Evolutionary conservation across 2,888 invertebrate genomes (phyloP).

Genomic region (Nysson spinosus): DNA sequence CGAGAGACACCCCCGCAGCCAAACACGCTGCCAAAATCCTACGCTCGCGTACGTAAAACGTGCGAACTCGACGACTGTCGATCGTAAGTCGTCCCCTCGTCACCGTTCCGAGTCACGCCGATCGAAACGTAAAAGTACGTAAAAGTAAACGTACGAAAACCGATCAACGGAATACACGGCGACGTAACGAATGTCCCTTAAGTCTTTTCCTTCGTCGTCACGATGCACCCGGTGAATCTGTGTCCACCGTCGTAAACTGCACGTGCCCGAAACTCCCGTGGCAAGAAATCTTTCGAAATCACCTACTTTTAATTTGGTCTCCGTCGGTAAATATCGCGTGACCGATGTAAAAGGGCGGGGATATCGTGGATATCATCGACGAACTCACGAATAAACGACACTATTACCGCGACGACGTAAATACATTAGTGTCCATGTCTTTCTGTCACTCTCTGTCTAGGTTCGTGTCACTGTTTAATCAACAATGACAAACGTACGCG

Average conservation of each 20-base stretch:
- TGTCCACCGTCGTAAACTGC: slow-evolving; percentile 1
- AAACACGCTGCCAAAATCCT: slow-evolving; percentile 27
- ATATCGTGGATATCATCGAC: slow-evolving; percentile 12
- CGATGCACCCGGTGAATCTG: slow-evolving; percentile 6
- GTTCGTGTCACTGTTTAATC: too few species aligned
- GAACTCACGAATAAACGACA: slow-evolving; percentile 3
- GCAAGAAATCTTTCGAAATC: background rate
- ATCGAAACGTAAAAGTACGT: too few species aligned
- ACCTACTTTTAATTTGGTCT: background rate
- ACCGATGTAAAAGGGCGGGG: slow-evolving; percentile 1
- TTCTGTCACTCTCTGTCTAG: too few species aligned
- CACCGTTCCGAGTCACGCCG: too few species aligned
- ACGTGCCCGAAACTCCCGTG: slow-evolving; percentile 10
- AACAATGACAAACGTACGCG: too few species aligned
- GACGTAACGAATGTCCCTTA: too few species aligned
- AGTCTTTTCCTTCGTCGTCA: too few species aligned
- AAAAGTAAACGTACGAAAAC: too few species aligned
- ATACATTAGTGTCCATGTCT: slow-evolving; percentile 24
- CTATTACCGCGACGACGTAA: slow-evolving; percentile 1
- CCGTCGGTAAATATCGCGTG: slow-evolving; percentile 22
- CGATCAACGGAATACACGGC: background rate
- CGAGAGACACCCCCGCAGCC: slow-evolving; percentile 40
- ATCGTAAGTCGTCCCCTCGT: background rate
- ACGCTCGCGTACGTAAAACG: slow-evolving; percentile 2
- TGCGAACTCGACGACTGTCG: background rate